Evolutionary conservation across 2,113 vertebrate species (phyloP).

Genomic region (Daubentonia madagascariensis): DNA sequence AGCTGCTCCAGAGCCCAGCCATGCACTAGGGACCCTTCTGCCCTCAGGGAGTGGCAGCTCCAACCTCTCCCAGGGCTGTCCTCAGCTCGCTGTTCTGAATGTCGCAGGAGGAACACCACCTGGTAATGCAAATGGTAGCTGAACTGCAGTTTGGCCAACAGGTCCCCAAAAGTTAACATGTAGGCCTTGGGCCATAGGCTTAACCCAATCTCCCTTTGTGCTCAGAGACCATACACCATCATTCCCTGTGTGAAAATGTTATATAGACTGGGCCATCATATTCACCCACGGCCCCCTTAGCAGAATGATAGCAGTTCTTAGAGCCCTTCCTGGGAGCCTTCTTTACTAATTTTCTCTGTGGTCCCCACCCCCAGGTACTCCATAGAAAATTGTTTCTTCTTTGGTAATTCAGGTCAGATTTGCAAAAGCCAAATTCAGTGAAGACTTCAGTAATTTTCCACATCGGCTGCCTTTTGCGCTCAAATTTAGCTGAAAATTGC

Average conservation of each 20-base stretch:
- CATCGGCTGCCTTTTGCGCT: not conserved
- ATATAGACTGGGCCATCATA: not conserved
- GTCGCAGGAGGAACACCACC: not conserved
- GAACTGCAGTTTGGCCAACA: not conserved
- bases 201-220: accelerated
- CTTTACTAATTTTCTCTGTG: not conserved
- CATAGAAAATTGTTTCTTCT: not conserved
- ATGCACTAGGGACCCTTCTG: not conserved
- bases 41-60: not conserved
- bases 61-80: too few species aligned
- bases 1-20: not conserved
- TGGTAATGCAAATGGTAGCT: too few species aligned
- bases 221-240: not conserved
- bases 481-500: not conserved
- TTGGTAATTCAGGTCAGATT: not conserved
- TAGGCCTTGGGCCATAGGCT: accelerated
- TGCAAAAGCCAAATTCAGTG: not conserved
- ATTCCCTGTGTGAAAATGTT: accelerated
- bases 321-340: not conserved
- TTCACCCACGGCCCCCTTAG: not conserved
- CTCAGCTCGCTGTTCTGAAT: not conserved
- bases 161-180: not conserved
- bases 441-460: constrained; percentile 11
- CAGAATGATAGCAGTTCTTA: not conserved
- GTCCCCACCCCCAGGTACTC: not conserved